Base-by-base conservation (phyloP, 2,888 invertebrate species). In the Zygothrica quintamaculata region DNA sequence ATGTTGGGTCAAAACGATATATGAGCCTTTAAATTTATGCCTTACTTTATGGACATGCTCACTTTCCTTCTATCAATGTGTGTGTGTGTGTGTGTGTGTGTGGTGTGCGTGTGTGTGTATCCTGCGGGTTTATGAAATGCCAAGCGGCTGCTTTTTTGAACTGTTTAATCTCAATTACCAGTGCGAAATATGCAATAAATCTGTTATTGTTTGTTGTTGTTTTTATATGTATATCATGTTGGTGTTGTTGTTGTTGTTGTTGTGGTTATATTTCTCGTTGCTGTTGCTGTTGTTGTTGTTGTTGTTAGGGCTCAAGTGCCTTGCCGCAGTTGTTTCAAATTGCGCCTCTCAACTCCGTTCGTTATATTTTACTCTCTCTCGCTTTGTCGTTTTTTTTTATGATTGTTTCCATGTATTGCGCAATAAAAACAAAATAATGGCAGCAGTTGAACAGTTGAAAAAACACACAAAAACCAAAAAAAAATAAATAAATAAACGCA, bases 91-190 rank as follows among this genome's bases (percentile, higher is more conserved):
- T 52, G 12, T 34, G 40, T 47, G 18, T 29, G 11, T 51, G 7
- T 25, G 29, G 34, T 34, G 43, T 34, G 31, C 7, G 33, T 36
- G 34, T 34, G 43, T 34, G 31, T 50, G 36, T 44, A 61, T 80
- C 66, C 72, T 68, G 81, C 64, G 81, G 77, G 70, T 74, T 79
- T 82, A 82, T 86, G 62, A 84, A 87, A 82, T 84, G 65, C 68
- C 85, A 67, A 74, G 71, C 87, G 82, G 68, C 71, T 87, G 85
- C 72, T 85, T 82, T 82, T 80, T 85, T 75, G 70, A 85, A 84
- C 76, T 87, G 79, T 85, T 87, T 87, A 84, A 87, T 87, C 87
- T 87, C 87, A 87, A 84, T 84, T 87, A 84, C 79, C 79, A 85
- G 84, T 62, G 75, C 64, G 71, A 84, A 82, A 87, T 84, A 76